These are phyloP conservation scores for Dicaeum eximium DNA, from an alignment of 2,113 vertebrate species.

Conservation along the genomic window DNA sequence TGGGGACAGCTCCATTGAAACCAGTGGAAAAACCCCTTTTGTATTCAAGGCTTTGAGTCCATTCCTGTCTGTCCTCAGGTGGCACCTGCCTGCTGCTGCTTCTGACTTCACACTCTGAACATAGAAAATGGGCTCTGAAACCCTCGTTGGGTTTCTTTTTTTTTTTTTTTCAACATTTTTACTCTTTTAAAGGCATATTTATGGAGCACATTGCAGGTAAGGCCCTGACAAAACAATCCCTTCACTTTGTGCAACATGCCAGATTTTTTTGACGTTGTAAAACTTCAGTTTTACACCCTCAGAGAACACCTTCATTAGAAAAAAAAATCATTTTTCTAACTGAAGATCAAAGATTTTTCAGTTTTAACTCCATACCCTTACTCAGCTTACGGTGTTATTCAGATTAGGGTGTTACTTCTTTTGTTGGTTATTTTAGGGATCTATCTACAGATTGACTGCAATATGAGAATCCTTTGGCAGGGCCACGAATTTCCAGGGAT, in stretches of 20 bases:
- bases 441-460: neutral
- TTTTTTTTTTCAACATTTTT: neutral
- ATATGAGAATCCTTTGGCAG: neutral
- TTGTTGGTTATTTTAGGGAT: neutral
- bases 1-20: neutral
- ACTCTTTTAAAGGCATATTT: conserved; percentile 13
- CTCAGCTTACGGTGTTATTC: neutral
- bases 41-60: neutral
- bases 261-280: conserved; percentile 5
- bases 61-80: neutral
- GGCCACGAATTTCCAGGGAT: neutral
- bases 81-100: neutral
- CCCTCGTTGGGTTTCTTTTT: neutral
- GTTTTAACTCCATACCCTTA: neutral
- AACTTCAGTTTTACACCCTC: no score
- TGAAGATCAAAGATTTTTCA: neutral
- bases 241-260: conserved; percentile 14
- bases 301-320: neutral
- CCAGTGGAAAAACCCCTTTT: neutral
- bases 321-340: conserved; percentile 7
- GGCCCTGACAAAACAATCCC: neutral
- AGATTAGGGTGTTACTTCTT: neutral
- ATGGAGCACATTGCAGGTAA: neutral
- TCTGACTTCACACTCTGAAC: neutral
- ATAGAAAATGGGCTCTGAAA: neutral